Evolutionary conservation across 2,113 vertebrate species (phyloP), one percentile per base, ranked within the genome.

Genomic region (Corydoras sp.): DNA sequence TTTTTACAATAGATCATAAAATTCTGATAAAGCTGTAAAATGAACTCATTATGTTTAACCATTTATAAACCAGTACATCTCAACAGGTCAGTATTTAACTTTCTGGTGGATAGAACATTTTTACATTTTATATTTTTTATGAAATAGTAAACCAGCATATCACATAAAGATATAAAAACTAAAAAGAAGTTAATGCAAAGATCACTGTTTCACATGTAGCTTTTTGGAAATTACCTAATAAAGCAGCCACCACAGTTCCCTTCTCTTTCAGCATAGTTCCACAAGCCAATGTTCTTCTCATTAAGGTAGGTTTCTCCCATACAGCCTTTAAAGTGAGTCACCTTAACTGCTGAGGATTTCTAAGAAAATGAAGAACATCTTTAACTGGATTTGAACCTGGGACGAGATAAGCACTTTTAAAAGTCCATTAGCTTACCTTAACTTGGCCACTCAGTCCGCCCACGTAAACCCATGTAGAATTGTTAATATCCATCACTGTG

Each of bases 161-260:
- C 18, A 24, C 18, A 24, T 24, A 24, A 24, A 24, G 18, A n/a
- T n/a, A n/a, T n/a, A n/a, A n/a, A n/a, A n/a, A n/a, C n/a, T n/a
- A n/a, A n/a, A n/a, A 24, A 24, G 18, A 24, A 24, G 18, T 24
- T 24, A 24, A 24, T 24, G 18, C 18, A 24, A 24, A 24, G 18
- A 24, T 24, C 18, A 24, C 18, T 24, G 18, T 24, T 24, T 24
- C 18, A 24, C 18, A 24, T 24, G 18, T 24, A 24, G 18, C 18
- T 24, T 24, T 24, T 24, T 24, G 18, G 18, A 24, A 24, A 71
- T 76, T 88, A 97, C 96, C 95, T 98, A 87, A 91, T 91, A 71
- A 95, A 98, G 81, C 96, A 99, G 76, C 95, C 96, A 10, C 71
- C 87, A 70, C 96, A 99, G 3, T 73, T 79, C 29, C 96, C 95